Percentiles rank a stretch among this genome's conserved stretches.
Evolutionary conservation across 2,797 vertebrate species (phyloP).

Genomic region (Mareca strepera): DNA sequence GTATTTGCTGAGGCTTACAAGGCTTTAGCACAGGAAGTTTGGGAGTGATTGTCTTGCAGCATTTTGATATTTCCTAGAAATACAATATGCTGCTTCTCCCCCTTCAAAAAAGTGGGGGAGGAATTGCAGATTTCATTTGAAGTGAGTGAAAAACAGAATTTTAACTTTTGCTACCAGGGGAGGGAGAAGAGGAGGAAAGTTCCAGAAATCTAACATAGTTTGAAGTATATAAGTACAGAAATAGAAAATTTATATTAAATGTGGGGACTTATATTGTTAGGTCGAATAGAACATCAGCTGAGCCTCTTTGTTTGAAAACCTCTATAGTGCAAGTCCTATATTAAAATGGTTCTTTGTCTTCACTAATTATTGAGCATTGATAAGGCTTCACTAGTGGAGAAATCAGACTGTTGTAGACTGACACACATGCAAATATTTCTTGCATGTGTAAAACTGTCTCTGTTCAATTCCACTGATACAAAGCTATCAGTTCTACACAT

Average conservation of each 20-base stretch:
- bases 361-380: background rate
- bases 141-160: background rate
- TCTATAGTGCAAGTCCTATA: background rate
- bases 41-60: background rate
- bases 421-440: background rate
- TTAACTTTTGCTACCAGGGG: background rate
- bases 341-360: background rate
- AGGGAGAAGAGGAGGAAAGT: background rate
- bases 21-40: background rate
- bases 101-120: rapidly evolving
- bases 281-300: background rate
- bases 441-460: background rate
- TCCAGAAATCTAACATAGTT: background rate
- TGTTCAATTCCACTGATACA: background rate
- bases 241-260: background rate
- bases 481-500: background rate
- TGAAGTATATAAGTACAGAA: background rate
- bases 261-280: background rate
- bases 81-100: background rate
- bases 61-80: background rate
- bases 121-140: background rate
- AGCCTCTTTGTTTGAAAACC: background rate
- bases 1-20: background rate
- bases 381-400: background rate
- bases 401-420: background rate